A percentile compares a stretch with the other conserved stretches of the same genome.
Conservation (phyloP, 1,140 invertebrate species). For the Drosophila mojavensis region DNA sequence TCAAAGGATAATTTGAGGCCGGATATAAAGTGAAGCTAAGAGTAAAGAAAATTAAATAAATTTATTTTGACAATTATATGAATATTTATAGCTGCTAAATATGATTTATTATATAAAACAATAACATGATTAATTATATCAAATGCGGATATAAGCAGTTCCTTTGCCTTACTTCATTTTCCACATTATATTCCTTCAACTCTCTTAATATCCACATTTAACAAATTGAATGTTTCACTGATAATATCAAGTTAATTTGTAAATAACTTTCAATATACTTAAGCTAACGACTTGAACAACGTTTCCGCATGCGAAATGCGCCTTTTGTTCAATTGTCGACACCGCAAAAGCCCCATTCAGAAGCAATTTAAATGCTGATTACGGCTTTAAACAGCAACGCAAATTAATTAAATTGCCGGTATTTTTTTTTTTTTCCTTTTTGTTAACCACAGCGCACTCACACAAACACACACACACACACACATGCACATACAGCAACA, state of each 20-base stretch:
- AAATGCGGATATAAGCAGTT: too few relatives aligned
- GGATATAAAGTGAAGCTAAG: background rate
- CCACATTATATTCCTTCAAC: background rate
- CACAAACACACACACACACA: constrained; percentile 24
- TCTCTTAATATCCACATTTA: background rate
- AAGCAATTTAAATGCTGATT: constrained; percentile 82
- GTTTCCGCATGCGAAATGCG: constrained; percentile 43
- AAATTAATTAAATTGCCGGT: constrained; percentile 82
- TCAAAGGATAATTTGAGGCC: background rate
- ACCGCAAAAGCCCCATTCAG: constrained; percentile 73
- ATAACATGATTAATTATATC: too few relatives aligned
- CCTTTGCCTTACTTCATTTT: too few relatives aligned
- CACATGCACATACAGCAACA: constrained; percentile 24
- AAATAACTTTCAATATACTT: constrained; percentile 60
- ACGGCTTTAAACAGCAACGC: constrained; percentile 77
- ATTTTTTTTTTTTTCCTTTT: background rate
- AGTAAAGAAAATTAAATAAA: too few relatives aligned
- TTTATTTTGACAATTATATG: too few relatives aligned
- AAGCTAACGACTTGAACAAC: constrained; percentile 15
- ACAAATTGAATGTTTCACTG: constrained; percentile 8
- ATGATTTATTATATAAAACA: too few relatives aligned
- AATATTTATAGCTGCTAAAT: too few relatives aligned
- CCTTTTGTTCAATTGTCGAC: constrained; percentile 69
- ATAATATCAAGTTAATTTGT: constrained; percentile 55
- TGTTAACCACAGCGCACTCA: constrained; percentile 48